Percentiles rank a stretch among this genome's conserved stretches.
Evolutionary conservation across 2,797 vertebrate genomes (phyloP).

Genomic region (Synaphobranchus kaupii): DNA sequence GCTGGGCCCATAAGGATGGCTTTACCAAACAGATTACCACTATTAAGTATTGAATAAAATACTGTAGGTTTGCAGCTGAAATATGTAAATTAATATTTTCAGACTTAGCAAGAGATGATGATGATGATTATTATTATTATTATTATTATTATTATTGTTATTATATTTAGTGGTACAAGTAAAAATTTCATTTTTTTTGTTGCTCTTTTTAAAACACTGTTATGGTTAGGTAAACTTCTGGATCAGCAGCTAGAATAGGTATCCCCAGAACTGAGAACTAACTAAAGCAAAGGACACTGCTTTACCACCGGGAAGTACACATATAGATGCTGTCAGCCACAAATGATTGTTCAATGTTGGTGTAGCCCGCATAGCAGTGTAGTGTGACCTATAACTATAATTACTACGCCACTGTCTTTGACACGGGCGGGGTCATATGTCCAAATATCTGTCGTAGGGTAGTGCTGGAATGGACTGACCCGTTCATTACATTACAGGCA

Average conservation of each 20-base stretch:
- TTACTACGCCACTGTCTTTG: not conserved
- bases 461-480: not conserved
- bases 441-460: not conserved
- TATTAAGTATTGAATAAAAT: too few relatives aligned
- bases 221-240: too few relatives aligned
- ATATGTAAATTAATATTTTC: too few relatives aligned
- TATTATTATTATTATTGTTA: too few relatives aligned
- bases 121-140: too few relatives aligned
- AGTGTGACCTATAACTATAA: not conserved
- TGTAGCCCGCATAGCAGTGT: not conserved
- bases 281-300: not conserved
- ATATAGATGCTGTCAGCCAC: not conserved
- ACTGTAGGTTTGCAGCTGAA: too few relatives aligned
- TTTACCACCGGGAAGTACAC: not conserved
- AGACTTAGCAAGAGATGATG: too few relatives aligned
- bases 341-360: not conserved
- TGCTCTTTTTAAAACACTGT: too few relatives aligned
- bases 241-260: not conserved
- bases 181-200: too few relatives aligned
- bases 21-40: not conserved
- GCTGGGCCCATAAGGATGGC: too few relatives aligned
- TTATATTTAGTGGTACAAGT: too few relatives aligned
- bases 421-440: not conserved
- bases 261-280: not conserved
- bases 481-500: too few relatives aligned